Percentiles rank a stretch among this genome's conserved stretches.
Evolutionary conservation across 2,113 vertebrate species (phyloP).

Genomic region (Origma solitaria): DNA sequence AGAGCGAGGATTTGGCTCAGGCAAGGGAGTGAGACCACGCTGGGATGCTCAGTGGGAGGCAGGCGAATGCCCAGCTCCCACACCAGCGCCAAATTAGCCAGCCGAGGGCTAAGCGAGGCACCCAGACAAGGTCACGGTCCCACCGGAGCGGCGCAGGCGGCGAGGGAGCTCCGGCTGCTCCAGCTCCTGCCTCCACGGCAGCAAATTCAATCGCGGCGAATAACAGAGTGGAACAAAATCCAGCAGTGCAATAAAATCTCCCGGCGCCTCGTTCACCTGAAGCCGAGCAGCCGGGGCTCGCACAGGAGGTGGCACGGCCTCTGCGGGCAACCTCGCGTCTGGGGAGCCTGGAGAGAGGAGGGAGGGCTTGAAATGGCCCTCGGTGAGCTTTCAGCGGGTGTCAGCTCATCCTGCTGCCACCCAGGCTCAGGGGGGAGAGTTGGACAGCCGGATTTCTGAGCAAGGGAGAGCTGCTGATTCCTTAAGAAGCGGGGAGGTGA

Average conservation of each 20-base stretch:
- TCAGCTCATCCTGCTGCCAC: not conserved
- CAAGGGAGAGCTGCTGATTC: not conserved
- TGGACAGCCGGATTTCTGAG: not conserved
- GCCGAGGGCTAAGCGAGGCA: not conserved
- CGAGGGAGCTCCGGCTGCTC: not conserved
- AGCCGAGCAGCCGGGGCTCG: not conserved
- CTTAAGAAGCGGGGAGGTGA: constrained; percentile 23
- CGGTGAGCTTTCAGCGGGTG: not conserved
- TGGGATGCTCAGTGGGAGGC: not conserved
- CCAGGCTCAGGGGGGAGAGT: not conserved
- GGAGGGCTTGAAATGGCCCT: not conserved
- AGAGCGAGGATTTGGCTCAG: not conserved
- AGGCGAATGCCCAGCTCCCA: not conserved
- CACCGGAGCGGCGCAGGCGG: not conserved
- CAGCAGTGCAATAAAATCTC: constrained; percentile 26
- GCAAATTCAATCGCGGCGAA: constrained; percentile 11
- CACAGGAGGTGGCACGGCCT: not conserved
- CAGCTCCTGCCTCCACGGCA: not conserved
- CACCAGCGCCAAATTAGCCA: rapidly evolving
- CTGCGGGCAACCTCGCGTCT: not conserved
- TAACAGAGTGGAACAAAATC: constrained; percentile 66
- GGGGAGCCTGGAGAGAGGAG: not conserved
- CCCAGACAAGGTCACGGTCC: constrained; percentile 11
- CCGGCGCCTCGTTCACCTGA: not conserved
- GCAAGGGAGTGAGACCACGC: not conserved